Conservation (phyloP, 2,797 vertebrate species). For the Poecilia wingei region DNA sequence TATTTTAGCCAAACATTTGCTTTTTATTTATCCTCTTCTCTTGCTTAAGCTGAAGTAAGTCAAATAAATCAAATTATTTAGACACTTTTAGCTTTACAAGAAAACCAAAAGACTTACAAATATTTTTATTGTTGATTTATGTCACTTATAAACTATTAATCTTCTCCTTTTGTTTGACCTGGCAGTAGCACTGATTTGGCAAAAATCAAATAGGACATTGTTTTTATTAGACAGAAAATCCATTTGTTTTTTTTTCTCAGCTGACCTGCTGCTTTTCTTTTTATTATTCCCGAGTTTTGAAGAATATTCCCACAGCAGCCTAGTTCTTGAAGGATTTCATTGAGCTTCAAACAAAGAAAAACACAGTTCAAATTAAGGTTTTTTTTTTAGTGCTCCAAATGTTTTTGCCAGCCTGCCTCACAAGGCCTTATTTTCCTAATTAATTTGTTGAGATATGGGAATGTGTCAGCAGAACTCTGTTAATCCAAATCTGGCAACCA, state of each 20-base stretch:
- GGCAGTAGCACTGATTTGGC: neutral
- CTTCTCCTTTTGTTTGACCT: neutral
- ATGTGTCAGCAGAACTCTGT: conserved; percentile 6
- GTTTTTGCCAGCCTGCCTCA: neutral
- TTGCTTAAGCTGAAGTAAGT: neutral
- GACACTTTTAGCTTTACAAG: neutral
- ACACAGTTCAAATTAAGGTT: neutral
- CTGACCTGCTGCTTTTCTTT: neutral
- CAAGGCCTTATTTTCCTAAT: neutral
- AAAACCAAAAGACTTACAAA: neutral
- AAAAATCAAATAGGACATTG: neutral
- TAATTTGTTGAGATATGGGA: conserved; percentile 24
- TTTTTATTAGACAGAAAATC: neutral
- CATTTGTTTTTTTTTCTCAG: neutral
- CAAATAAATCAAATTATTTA: neutral
- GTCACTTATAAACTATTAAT: neutral
- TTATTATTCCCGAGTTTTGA: neutral
- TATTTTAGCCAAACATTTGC: neutral
- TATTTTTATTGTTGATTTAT: neutral
- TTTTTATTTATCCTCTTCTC: neutral
- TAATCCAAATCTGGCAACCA: conserved; percentile 5
- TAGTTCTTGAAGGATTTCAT: neutral
- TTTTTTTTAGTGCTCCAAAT: neutral
- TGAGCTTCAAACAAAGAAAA: neutral
- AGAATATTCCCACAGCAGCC: neutral